Evolutionary conservation across 2,888 invertebrate genomes (phyloP), one percentile per base, ranked within the genome.

Genomic region (Tuberolachnus salignus): DNA sequence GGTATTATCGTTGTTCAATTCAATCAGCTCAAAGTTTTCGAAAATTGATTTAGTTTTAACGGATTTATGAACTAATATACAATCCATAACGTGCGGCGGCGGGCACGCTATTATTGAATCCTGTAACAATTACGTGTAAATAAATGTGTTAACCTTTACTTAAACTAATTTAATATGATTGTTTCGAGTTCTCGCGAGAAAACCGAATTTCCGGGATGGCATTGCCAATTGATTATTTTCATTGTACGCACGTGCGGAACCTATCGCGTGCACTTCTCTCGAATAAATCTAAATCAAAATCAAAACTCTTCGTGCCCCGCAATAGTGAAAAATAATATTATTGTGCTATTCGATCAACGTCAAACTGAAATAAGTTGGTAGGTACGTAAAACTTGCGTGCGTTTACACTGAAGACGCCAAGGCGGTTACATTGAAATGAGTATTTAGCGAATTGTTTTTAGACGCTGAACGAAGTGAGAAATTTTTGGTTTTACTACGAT

Each of bases 271-370:
- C 51, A 26, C 26, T n/a, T 51, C 67, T 34, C 2, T 51, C 23
- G 51, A 14, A 67, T 67, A 67, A 67, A 67, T 67, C 67, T 49
- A 51, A 67, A 67, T 34, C 26, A 14, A 67, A 67, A 67, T 51
- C 67, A n/a, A 51, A 67, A 26, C 10, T 49, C 51, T 51, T 19
- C 34, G 51, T 51, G n/a, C 3, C 16, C 11, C 3, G 51, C 16
- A 51, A 67, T 13, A 49, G 19, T 13, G 26, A 13, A 67, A 34
- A 67, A 67, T 26, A 16, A 67, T 67, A 67, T 67, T 51, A 34
- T 34, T 34, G 34, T 34, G 34, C 34, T 34, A 34, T 19, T 67
- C 67, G 26, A 67, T 67, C 67, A 67, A 67, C 49, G 67, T 51
- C 51, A 13, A 34, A 67, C 67, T 19, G 51, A 19, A 67, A 51